Conservation (phyloP, 2,797 vertebrate genomes). For the Coreius guichenoti region DNA sequence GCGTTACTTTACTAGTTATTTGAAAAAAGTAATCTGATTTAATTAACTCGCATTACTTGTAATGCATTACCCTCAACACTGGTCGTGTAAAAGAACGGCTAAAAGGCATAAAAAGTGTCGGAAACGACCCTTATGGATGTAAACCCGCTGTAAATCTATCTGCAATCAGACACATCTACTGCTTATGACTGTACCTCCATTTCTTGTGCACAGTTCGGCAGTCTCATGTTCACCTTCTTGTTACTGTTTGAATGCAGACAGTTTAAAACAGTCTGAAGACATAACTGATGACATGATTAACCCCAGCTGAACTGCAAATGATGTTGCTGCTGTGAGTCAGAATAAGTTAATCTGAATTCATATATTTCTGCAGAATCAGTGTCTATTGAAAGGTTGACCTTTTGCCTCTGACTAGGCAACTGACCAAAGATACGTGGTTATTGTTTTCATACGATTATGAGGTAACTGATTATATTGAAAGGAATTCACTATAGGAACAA, state of each 20-base stretch:
- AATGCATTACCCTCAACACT: no score
- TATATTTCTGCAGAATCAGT: neutral
- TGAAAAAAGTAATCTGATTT: no score
- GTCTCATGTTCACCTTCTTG: constrained; percentile 5
- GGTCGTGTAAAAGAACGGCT: no score
- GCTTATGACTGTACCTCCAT: neutral
- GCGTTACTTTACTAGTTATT: no score
- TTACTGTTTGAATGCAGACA: neutral
- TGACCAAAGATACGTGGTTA: constrained; percentile 11
- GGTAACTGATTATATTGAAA: neutral
- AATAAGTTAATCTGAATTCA: constrained; percentile 4
- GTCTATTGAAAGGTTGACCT: neutral
- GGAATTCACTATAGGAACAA: neutral
- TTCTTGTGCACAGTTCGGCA: neutral
- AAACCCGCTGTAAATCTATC: neutral
- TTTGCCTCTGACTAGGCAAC: neutral
- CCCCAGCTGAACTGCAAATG: constrained; percentile 71
- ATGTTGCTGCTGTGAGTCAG: constrained; percentile 64
- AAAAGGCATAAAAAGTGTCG: no score
- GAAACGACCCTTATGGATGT: neutral
- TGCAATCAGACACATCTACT: neutral
- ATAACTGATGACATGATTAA: constrained; percentile 67
- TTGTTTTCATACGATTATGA: constrained; percentile 9
- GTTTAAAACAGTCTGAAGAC: neutral
- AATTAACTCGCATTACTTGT: no score